Conservation (phyloP, 2,113 vertebrate genomes). For the Electrona antarctica region DNA sequence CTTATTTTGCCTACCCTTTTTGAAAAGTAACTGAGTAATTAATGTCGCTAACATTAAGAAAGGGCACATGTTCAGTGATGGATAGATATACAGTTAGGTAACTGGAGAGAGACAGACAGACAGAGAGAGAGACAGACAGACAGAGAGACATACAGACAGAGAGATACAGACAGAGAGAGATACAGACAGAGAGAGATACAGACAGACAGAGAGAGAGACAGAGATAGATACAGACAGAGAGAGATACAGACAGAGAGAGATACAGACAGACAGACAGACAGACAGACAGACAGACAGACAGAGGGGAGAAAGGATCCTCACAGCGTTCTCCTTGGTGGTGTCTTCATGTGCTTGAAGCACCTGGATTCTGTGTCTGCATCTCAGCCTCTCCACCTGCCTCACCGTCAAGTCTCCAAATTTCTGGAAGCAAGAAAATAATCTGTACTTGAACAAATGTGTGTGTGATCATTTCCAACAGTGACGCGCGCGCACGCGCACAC, state of each 20-base stretch:
- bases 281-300: not conserved
- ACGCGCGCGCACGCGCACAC: not conserved
- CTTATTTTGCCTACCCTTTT: too few relatives aligned
- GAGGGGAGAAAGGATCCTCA: conserved; percentile 69
- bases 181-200: too few relatives aligned
- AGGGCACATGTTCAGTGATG: not conserved
- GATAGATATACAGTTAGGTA: not conserved
- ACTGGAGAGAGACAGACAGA: too few relatives aligned
- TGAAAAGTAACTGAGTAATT: too few relatives aligned
- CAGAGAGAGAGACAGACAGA: not conserved
- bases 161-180: too few relatives aligned
- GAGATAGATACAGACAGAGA: not conserved
- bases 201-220: too few relatives aligned
- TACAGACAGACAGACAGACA: too few relatives aligned
- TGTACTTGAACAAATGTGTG: too few relatives aligned
- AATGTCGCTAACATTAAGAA: too few relatives aligned
- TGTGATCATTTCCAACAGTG: too few relatives aligned
- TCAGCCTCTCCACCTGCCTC: conserved; percentile 88
- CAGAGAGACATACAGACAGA: too few relatives aligned
- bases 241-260: too few relatives aligned
- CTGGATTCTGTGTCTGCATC: conserved; percentile 88
- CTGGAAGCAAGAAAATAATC: conserved; percentile 61
- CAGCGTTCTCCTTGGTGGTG: conserved; percentile 93
- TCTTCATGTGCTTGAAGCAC: conserved; percentile 94
- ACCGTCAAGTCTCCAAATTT: conserved; percentile 91